Conservation (phyloP, 2,888 invertebrate genomes). For the Himalopsyche kuldschensis region DNA sequence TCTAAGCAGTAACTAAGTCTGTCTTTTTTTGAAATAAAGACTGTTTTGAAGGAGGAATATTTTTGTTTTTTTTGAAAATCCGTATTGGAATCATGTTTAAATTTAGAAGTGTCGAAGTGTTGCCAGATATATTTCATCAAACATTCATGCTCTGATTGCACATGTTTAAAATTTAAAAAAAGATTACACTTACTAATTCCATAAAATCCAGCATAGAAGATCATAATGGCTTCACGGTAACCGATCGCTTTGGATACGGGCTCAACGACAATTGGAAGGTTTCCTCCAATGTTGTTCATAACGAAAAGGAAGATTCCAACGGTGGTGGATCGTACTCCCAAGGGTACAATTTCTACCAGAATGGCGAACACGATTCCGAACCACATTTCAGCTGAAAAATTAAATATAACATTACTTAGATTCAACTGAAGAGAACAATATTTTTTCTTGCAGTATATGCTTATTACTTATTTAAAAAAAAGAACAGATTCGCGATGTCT, state of each 20-base stretch:
- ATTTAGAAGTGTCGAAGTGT: neutral
- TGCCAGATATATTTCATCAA: neutral
- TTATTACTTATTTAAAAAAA: too few relatives aligned
- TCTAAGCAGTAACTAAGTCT: too few relatives aligned
- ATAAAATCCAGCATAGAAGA: constrained; percentile 87
- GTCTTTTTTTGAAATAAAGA: too few relatives aligned
- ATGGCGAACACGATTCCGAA: constrained; percentile 91
- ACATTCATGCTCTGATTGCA: neutral
- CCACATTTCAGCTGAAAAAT: constrained; percentile 85
- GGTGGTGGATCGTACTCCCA: constrained; percentile 79
- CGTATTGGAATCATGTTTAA: too few relatives aligned
- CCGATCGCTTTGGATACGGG: constrained; percentile 81
- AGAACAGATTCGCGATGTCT: too few relatives aligned
- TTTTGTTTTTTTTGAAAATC: too few relatives aligned
- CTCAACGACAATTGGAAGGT: constrained; percentile 84
- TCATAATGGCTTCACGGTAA: constrained; percentile 81
- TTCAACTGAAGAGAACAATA: too few relatives aligned
- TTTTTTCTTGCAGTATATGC: too few relatives aligned
- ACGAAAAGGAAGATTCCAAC: constrained; percentile 87
- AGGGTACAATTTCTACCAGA: constrained; percentile 84
- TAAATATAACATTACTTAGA: neutral
- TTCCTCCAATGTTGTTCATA: constrained; percentile 91
- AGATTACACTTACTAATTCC: constrained; percentile 71
- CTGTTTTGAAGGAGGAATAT: too few relatives aligned
- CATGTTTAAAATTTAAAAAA: neutral